Base-by-base conservation (phyloP, 64 coral and sea anemone genomes). In the Orbicella faveolata region DNA sequence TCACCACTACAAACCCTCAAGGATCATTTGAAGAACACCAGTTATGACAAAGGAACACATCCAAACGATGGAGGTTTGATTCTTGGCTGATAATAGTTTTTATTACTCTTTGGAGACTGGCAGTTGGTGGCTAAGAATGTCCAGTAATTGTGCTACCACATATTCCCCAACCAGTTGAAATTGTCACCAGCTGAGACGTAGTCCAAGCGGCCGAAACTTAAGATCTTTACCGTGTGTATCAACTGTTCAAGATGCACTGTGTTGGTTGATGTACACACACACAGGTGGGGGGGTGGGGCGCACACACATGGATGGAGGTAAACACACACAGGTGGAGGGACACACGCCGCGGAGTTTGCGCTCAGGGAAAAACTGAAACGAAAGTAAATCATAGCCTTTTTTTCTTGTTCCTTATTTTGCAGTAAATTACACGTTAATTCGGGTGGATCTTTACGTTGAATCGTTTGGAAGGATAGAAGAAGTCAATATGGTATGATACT, bases 401-500 rank as follows among this genome's bases (percentile, higher is more conserved):
- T 70, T 3, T 9, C 66, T 1, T 25, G 0, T 25, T 70, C 9
- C 6, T 70, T 14, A 59, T 76, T 76, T 52, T 54, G 13, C 41
- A 82, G 79, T 15, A 14, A 82, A 82, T 82, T 62, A 59, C 12
- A 82, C 79, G 57, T 4, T 82, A 17, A 82, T 82, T 23, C 6
- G 17, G n/a, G 55, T 63, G 17, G 79, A 82, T 64, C 25, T 82
- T 63, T 63, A 36, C 19, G 59, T 82, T 12, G 79, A 82, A 33
- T 35, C 79, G 61, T 82, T 82, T 63, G 79, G 79, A 35, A 82
- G 64, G 30, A 55, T 82, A 64, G 79, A 82, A 34, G 79, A 82
- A 63, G 79, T 82, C 30, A 82, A 82, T 63, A 82, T 82, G 79
- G 79, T 82, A 82, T n/a, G 79, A 30, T 36, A 82, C 21, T 82